Percentiles rank a stretch among this genome's conserved stretches.
These are phyloP conservation scores for Rutilus rutilus DNA, from an alignment of 2,113 vertebrate genomes.

Conservation along the genomic window DNA sequence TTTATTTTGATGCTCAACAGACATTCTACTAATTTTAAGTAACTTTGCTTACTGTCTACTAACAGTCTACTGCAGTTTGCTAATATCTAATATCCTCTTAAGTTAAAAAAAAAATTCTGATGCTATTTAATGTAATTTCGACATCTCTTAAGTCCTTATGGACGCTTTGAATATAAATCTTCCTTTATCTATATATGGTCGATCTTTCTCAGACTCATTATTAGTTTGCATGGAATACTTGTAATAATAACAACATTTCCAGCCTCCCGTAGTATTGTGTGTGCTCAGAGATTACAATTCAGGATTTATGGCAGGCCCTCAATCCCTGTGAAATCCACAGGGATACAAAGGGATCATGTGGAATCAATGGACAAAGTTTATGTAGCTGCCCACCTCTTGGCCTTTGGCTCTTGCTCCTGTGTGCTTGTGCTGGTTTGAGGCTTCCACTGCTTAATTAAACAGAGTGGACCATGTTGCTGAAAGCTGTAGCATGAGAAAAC, in stretches of 20 bases:
- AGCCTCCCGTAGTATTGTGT: constrained; percentile 46
- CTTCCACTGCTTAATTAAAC: constrained; percentile 53
- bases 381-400: constrained; percentile 64
- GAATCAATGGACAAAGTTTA: constrained; percentile 75
- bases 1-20: too few relatives aligned
- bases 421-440: constrained; percentile 36
- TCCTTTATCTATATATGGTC: constrained; percentile 43
- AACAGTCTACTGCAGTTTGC: too few relatives aligned
- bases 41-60: too few relatives aligned
- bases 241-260: constrained; percentile 30
- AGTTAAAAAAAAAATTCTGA: not conserved
- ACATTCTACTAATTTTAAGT: too few relatives aligned
- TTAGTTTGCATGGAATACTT: constrained; percentile 43
- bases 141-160: constrained; percentile 51
- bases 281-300: constrained; percentile 61
- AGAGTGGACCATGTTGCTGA: constrained; percentile 13
- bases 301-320: constrained; percentile 56
- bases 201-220: constrained; percentile 28
- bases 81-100: too few relatives aligned
- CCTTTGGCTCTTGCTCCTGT: constrained; percentile 61
- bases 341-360: constrained; percentile 66
- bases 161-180: constrained; percentile 35
- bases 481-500: constrained; percentile 32
- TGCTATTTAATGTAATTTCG: constrained; percentile 33
- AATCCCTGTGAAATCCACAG: constrained; percentile 62